Evolutionary conservation across 2,888 invertebrate genomes (phyloP), one percentile per base, ranked within the genome.

Genomic region (Zaprionus obscuricornis): DNA sequence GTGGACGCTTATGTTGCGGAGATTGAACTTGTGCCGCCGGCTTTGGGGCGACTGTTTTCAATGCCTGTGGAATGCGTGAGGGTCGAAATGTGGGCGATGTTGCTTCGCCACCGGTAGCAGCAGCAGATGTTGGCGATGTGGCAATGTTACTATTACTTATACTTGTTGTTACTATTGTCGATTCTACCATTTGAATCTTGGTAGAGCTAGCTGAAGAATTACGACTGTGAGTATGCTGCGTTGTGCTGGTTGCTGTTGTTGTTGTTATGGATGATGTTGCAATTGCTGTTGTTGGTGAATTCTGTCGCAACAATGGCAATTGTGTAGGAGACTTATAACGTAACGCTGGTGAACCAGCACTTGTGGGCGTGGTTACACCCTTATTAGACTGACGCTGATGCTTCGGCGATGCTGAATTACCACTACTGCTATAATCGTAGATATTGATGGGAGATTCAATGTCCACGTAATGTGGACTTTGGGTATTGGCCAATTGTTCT

Each of bases 401-500:
- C 52, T 71, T 85, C 16, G 79, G 82, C 47, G 84, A 81, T 13
- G 72, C 58, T 11, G 46, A 42, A 52, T 78, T 74, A 43, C 67
- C 56, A 29, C 78, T 78, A 63, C 73, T 73, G 42, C 71, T 78
- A 43, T 87, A 88, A 71, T 89, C 92, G 91, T 79, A 92, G 90
- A 78, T 88, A 74, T 89, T 88, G 24, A 71, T 56, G 60, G 82
- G 86, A 77, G 92, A 92, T 79, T 91, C 91, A 84, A 91, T 91
- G 71, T 92, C 92, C 77, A 91, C 91, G 78, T 90, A 89, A 74
- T 90, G 90, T 43, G 90, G 88, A 87, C 90, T 91, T 73, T 92
- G 92, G 60, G 89, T 88, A 73, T 94, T 93, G 46, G 94, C 93
- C 74, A 95, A 90, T 89, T 95, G 93, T 79, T 94, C 93, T 87